Conservation (phyloP, 2,888 invertebrate species). For the Eumacrocentrus americanus region DNA sequence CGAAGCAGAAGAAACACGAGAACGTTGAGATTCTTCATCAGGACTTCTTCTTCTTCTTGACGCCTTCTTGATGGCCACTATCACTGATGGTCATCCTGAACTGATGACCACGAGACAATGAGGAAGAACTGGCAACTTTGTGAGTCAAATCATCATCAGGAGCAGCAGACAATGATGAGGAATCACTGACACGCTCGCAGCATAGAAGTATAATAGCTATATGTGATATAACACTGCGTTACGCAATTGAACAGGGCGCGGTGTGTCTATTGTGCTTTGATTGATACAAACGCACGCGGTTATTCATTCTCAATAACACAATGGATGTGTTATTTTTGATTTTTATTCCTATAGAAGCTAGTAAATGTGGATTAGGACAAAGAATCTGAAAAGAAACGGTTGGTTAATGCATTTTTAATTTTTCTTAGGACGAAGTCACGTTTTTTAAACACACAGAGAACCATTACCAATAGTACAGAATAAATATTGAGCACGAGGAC, state of each 20-base stretch:
- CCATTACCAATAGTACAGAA: not conserved
- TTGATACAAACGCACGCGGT: not conserved
- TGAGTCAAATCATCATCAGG: not conserved
- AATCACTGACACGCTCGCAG: not conserved
- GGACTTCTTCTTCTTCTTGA: slow-evolving; percentile 3
- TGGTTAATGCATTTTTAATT: too few species aligned
- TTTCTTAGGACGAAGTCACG: not conserved
- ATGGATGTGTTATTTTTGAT: too few species aligned
- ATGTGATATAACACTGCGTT: not conserved
- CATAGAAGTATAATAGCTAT: not conserved
- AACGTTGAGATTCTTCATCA: slow-evolving; percentile 23
- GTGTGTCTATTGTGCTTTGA: not conserved
- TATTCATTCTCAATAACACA: not conserved
- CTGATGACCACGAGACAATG: not conserved
- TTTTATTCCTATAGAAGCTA: too few species aligned
- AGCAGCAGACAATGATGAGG: too few species aligned
- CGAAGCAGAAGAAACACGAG: slow-evolving; percentile 23
- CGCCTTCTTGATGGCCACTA: not conserved
- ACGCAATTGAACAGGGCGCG: not conserved
- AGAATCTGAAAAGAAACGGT: too few species aligned
- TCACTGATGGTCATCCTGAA: not conserved
- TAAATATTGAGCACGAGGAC: not conserved
- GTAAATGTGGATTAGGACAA: too few species aligned
- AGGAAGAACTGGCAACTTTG: too few species aligned
- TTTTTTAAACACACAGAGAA: not conserved